Percentiles rank a stretch among this genome's conserved stretches.
phyloP scores from a whole-genome alignment of 2,888 invertebrate species.

The Latrodectus elegans region DNA sequence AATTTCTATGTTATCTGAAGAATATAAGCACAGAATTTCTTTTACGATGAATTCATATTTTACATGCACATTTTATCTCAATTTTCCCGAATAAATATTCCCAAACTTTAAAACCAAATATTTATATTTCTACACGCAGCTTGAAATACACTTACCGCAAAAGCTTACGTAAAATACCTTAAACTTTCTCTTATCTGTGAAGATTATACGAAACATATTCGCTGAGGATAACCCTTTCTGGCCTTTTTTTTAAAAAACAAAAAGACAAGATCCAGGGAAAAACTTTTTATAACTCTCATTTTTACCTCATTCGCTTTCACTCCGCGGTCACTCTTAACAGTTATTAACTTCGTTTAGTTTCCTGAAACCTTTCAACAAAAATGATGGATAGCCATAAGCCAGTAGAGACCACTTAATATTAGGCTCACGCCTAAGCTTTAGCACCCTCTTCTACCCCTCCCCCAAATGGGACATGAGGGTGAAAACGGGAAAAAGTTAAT shows the following conservation, averaged over 20 bases:
- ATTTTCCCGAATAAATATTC: too few relatives aligned
- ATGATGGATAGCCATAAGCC: slow-evolving; percentile 62
- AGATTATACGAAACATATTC: background rate
- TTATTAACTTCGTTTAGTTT: slow-evolving; percentile 64
- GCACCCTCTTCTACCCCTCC: background rate
- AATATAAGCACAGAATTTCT: too few relatives aligned
- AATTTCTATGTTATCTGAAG: too few relatives aligned
- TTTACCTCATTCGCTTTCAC: slow-evolving; percentile 45
- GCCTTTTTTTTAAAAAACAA: background rate
- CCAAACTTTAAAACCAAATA: too few relatives aligned
- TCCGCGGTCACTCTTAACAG: slow-evolving; percentile 56
- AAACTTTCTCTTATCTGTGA: too few relatives aligned
- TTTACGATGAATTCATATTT: too few relatives aligned
- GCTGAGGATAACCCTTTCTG: background rate
- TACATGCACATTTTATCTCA: too few relatives aligned
- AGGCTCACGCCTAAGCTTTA: slow-evolving; percentile 55
- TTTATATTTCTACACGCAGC: too few relatives aligned
- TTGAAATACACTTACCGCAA: too few relatives aligned
- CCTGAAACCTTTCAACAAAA: slow-evolving; percentile 59
- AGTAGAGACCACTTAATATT: slow-evolving; percentile 59
- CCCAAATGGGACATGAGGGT: slow-evolving; percentile 19
- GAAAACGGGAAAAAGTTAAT: slow-evolving; percentile 47
- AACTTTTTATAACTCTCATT: slow-evolving; percentile 12
- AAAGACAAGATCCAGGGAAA: slow-evolving; percentile 15
- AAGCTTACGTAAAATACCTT: too few relatives aligned